Conservation (phyloP, 2,113 vertebrate species). For the Regulus satrapa region DNA sequence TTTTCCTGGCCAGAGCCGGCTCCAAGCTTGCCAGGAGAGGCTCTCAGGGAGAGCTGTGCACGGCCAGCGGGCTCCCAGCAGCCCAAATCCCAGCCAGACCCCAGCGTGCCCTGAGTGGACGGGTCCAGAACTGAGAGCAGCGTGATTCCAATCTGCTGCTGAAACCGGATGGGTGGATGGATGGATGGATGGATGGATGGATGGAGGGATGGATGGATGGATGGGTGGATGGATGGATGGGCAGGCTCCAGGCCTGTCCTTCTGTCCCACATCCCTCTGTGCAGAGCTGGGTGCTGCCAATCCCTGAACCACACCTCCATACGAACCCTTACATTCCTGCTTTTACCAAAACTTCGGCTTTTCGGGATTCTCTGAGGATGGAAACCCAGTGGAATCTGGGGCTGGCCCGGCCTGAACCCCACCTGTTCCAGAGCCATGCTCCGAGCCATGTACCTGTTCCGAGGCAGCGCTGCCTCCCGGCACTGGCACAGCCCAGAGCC, state of each 20-base stretch:
- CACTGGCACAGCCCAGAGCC: background rate
- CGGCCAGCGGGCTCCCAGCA: accelerated
- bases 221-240: background rate
- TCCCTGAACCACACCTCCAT: background rate
- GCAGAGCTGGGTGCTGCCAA: background rate
- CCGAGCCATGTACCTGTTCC: too few relatives aligned
- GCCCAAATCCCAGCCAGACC: background rate
- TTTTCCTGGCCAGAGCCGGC: background rate
- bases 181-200: background rate
- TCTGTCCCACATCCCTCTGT: background rate
- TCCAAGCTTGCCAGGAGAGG: background rate
- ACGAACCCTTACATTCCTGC: background rate
- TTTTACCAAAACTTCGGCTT: background rate
- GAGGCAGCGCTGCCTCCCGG: background rate
- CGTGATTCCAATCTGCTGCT: background rate
- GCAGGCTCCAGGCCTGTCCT: background rate
- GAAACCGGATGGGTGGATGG: background rate
- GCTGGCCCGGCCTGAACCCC: background rate
- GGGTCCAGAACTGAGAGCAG: accelerated
- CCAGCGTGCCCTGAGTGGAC: accelerated
- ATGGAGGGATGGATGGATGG: background rate
- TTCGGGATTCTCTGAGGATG: too few relatives aligned
- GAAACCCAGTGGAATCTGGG: accelerated
- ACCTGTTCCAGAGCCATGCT: background rate
- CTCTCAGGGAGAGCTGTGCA: accelerated